Evolutionary conservation across 2,113 vertebrate species (phyloP).

Genomic region (Chaetodon trifascialis): DNA sequence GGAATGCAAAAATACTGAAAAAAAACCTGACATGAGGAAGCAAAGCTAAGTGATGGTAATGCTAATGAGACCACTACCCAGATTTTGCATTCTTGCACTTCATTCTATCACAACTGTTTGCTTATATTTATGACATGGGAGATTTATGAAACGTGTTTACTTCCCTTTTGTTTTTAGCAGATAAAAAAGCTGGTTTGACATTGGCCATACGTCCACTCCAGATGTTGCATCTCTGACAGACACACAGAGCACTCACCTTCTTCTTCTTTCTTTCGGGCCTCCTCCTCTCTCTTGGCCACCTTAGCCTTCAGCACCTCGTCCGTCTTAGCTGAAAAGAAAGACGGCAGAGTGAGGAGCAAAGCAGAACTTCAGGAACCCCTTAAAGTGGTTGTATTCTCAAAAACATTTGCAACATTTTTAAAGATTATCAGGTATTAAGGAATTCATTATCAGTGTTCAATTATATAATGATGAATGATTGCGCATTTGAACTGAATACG

Average conservation of each 20-base stretch:
- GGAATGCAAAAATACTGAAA: neutral
- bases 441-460: neutral
- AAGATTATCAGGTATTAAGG: neutral
- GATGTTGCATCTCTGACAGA: slow-evolving; percentile 2
- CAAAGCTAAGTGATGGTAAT: neutral
- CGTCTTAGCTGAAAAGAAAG: slow-evolving; percentile 89
- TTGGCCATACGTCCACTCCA: neutral
- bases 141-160: neutral
- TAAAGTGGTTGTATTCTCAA: neutral
- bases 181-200: neutral
- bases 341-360: slow-evolving; percentile 23
- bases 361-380: neutral
- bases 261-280: slow-evolving; percentile 90
- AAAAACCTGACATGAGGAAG: slow-evolving; percentile 7
- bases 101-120: neutral
- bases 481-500: neutral
- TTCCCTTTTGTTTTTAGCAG: slow-evolving; percentile 15
- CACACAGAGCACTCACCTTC: slow-evolving; percentile 86
- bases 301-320: slow-evolving; percentile 94
- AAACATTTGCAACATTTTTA: neutral
- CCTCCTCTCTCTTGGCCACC: slow-evolving; percentile 91
- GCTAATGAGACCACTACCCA: too few species aligned
- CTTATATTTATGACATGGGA: neutral
- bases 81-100: slow-evolving; percentile 6
- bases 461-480: neutral